Evolutionary conservation across 2,113 vertebrate species (phyloP).

Genomic region (Pogona vitticeps): DNA sequence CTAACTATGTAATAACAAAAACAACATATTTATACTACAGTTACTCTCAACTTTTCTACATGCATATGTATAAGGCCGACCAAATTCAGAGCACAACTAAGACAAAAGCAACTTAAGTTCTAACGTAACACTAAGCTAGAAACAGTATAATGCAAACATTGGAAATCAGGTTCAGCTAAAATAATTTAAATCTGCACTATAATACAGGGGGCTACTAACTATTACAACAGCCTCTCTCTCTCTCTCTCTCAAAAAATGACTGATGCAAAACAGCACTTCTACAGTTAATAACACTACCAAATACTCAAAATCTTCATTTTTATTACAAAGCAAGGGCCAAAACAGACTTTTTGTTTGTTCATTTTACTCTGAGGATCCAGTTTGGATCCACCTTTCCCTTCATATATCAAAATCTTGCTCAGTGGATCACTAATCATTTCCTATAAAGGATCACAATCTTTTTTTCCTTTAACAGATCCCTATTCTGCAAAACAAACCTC

Average conservation of each 20-base stretch:
- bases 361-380: too few species aligned
- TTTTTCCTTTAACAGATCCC: too few species aligned
- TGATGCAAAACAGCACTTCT: too few species aligned
- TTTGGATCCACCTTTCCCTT: too few species aligned
- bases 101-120: neutral
- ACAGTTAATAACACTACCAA: neutral
- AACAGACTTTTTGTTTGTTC: too few species aligned
- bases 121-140: neutral
- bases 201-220: neutral
- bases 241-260: neutral
- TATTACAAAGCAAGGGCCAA: neutral
- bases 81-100: neutral
- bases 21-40: neutral
- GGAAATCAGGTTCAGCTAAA: neutral
- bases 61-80: neutral
- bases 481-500: too few species aligned
- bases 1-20: too few species aligned
- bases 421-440: too few species aligned
- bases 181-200: neutral
- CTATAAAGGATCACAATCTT: too few species aligned
- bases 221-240: neutral
- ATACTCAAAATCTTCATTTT: neutral
- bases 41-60: neutral
- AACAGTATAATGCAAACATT: slow-evolving; percentile 7
- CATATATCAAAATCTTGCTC: too few species aligned